Evolutionary conservation across 2,888 invertebrate genomes (phyloP).

Genomic region (Mantis religiosa): DNA sequence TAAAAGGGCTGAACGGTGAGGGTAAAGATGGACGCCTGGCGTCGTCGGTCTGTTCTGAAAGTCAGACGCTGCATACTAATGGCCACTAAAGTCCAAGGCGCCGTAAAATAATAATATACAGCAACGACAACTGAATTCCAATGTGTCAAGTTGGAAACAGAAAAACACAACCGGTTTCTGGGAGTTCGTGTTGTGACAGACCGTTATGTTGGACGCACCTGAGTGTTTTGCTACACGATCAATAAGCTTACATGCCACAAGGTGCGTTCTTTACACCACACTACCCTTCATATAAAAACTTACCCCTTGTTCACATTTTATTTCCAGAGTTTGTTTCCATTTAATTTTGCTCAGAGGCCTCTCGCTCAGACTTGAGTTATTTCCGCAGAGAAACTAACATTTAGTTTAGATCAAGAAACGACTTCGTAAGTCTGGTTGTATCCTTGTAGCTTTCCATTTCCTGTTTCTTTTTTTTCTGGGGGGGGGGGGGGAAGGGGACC

Average conservation of each 20-base stretch:
- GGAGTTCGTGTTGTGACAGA: neutral
- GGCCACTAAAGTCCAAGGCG: neutral
- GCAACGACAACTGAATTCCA: neutral
- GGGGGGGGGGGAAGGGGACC: too few relatives aligned
- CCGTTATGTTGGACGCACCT: neutral
- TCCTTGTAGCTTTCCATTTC: too few relatives aligned
- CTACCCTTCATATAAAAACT: neutral
- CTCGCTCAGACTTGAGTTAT: too few relatives aligned
- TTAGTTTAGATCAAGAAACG: too few relatives aligned
- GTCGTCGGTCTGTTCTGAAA: neutral
- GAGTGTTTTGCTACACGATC: neutral
- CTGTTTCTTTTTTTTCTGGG: too few relatives aligned
- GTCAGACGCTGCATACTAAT: neutral
- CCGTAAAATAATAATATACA: neutral
- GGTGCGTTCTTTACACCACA: neutral
- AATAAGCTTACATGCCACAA: neutral
- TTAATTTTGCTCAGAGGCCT: too few relatives aligned
- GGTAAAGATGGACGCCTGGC: neutral
- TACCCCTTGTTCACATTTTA: too few relatives aligned
- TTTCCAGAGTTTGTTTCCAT: too few relatives aligned
- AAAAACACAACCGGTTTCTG: neutral
- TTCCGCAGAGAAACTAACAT: too few relatives aligned
- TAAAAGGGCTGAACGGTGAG: too few relatives aligned
- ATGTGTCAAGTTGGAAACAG: neutral
- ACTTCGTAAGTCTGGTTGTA: too few relatives aligned